Base-by-base conservation (phyloP, 2,113 vertebrate species). In the Butastur rufipennis region DNA sequence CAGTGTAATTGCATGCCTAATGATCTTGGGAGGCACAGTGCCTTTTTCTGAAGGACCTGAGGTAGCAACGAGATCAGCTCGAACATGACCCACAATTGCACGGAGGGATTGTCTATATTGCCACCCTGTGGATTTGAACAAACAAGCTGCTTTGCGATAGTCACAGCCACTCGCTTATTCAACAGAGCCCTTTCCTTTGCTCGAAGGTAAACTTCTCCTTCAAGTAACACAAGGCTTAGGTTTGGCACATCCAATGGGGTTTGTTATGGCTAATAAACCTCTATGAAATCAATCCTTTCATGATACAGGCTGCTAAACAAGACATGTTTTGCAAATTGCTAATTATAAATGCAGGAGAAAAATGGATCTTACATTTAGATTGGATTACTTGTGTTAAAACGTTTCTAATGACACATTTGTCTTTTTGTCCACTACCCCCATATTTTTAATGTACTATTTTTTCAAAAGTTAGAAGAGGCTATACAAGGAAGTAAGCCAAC, bases 121-220 rank as follows among this genome's bases (percentile, higher is more conserved):
- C 96, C 96, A 95, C 96, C 96, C 53, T 85, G 96, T 82, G 96
- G 96, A 95, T 43, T 67, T 21, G 43, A 79, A 48, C n/a, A 18
- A 36, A 32, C 2, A 36, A 29, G 16, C 0, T 40, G 42, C 43
- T 29, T 32, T 58, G 38, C 4, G 0, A 4, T 11, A 6, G 2
- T 23, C 26, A 45, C 36, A 26, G 19, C 8, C n/a, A 16, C 34
- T 53, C 19, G 17, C 17, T 13, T 42, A 23, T 38, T 81, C 5
- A 5, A 10, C 3, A 12, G 50, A 70, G 34, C 18, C 25, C 32
- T n/a, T 58, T 50, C 19, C 59, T 47, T 20, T 16, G 38, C 61
- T 71, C 50, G 8, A 11, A 40, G 47, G 18, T 13, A 45, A 82
- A 34, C 13, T 48, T 50, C 23, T 79, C 10, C 18, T 86, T 45